These are phyloP conservation scores for Cyclina sinensis DNA, from an alignment of 1,140 invertebrate species.

Conservation along the genomic window DNA sequence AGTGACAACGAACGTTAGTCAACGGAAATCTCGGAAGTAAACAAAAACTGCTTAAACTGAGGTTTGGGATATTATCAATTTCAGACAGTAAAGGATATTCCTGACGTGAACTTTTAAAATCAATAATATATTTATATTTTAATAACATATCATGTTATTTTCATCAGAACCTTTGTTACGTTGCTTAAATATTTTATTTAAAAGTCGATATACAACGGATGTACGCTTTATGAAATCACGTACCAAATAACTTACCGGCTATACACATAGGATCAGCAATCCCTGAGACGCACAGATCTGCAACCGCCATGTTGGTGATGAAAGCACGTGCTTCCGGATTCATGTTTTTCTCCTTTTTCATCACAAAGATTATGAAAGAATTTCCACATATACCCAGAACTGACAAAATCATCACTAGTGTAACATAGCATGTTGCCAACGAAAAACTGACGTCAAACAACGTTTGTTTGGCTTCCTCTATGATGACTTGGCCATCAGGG, in stretches of 20 bases:
- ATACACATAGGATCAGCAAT: constrained; percentile 75
- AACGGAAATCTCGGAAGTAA: no score
- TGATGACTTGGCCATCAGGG: not conserved
- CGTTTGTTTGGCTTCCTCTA: not conserved
- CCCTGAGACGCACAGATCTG: constrained; percentile 71
- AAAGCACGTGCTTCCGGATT: constrained; percentile 43
- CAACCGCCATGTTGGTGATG: constrained; percentile 72
- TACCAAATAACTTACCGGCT: constrained; percentile 70
- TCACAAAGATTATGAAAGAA: constrained; percentile 17
- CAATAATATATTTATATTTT: no score
- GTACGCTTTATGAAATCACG: no score
- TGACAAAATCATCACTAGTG: constrained; percentile 4
- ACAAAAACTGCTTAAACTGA: no score
- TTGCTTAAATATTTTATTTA: no score
- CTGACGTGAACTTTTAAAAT: no score
- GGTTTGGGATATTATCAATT: no score
- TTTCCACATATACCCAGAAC: constrained; percentile 13
- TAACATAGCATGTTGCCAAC: constrained; percentile 9
- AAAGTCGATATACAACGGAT: no score
- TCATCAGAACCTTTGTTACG: no score
- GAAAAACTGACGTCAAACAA: constrained; percentile 48
- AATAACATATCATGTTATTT: no score
- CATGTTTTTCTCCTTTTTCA: constrained; percentile 27
- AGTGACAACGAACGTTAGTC: no score
- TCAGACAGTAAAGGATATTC: no score